These are phyloP conservation scores for Picus viridis DNA, from an alignment of 2,797 vertebrate species.

Conservation along the genomic window DNA sequence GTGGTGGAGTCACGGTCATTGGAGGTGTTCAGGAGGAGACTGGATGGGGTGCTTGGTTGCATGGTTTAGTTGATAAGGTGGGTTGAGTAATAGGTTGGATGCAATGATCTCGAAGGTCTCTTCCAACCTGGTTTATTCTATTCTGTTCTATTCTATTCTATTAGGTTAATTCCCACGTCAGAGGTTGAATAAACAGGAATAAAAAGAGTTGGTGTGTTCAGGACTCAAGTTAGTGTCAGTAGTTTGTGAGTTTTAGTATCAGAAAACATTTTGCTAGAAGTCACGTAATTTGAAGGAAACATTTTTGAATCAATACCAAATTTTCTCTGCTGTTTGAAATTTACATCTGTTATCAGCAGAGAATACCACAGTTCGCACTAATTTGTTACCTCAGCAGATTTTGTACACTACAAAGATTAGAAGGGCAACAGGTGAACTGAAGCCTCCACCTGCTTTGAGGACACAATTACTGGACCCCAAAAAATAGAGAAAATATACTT, in stretches of 20 bases:
- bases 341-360: not conserved
- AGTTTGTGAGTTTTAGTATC: not conserved
- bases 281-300: not conserved
- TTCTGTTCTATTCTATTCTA: too few species aligned
- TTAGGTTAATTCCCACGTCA: not conserved
- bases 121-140: too few species aligned
- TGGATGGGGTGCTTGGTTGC: too few species aligned
- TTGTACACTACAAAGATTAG: not conserved
- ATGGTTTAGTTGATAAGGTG: too few species aligned
- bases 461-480: not conserved
- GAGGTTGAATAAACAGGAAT: not conserved
- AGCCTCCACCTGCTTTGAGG: not conserved
- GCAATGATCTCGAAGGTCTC: too few species aligned
- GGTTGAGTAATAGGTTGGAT: too few species aligned
- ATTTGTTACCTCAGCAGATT: not conserved
- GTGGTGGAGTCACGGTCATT: too few species aligned
- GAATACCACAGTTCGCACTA: not conserved
- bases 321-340: not conserved
- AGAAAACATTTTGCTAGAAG: not conserved
- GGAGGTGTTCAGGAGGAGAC: too few species aligned
- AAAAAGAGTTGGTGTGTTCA: not conserved
- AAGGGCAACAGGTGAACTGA: not conserved
- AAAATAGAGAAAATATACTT: accelerated
- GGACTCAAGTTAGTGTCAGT: not conserved
- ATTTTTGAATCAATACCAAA: not conserved